Base-by-base conservation (phyloP, 2,113 vertebrate genomes). In the Ginglymostoma cirratum region DNA sequence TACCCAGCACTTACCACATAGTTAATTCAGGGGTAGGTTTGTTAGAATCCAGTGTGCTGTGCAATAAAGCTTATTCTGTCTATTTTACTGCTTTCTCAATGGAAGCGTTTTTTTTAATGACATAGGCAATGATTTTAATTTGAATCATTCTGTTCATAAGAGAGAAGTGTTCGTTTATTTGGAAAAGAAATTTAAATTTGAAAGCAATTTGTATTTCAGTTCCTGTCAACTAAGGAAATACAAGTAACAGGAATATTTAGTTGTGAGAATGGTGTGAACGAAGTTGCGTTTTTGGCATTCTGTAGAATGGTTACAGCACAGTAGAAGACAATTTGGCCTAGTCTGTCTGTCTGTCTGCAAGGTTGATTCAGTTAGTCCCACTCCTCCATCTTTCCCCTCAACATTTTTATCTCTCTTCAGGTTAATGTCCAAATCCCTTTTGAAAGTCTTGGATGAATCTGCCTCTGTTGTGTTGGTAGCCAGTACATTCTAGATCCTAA, bases 51-150 rank as follows among this genome's bases (percentile, higher is more conserved):
- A 93, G 38, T 93, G 89, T 66, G 34, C 55, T 93, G 61, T 66
- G 61, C 89, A 66, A n/a, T 93, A 19, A 66, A 66, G 61, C 42
- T 95, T 78, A 42, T 55, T 95, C 15, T 95, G 34, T 76, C 52
- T 95, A 52, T 78, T 95, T 95, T 95, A n/a, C 42, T 80, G 61
- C 30, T 24, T 48, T 95, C 76, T 95, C 70, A 95, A 80, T 15
- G 52, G 14, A 80, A 48, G 15, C 55, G 34, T n/a, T 69, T 70
- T 72, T 95, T 70, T 76, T 34, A 70, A 55, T 55, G 19, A 61
- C 19, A 67, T 66, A 66, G 34, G 66, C n/a, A 92, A 66, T 93
- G 61, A 93, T 55, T 65, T 48, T 67, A 52, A 92, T n/a, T 93
- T 93, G 80, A 83, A 45, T 5, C 80, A 42, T 83, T 23, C 17